phyloP scores from a whole-genome alignment of 2,888 invertebrate species.

The Agriopis marginaria region DNA sequence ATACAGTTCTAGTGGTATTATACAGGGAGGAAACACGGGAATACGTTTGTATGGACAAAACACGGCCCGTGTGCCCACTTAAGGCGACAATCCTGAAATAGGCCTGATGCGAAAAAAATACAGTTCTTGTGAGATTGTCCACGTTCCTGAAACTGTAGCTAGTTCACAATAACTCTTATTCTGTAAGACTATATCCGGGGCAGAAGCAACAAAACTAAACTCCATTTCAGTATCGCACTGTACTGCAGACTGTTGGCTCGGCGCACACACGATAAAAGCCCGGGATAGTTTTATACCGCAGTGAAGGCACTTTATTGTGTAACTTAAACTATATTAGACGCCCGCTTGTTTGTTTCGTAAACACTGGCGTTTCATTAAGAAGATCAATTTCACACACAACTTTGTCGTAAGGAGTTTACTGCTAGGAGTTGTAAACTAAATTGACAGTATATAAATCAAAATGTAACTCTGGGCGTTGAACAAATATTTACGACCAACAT shows the following conservation, averaged over 20 bases:
- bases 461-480: too few species aligned
- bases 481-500: too few species aligned
- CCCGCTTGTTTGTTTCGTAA: constrained; percentile 27
- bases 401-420: constrained; percentile 4
- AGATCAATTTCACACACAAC: constrained; percentile 17
- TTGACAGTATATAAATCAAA: too few species aligned
- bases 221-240: not conserved
- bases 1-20: too few species aligned
- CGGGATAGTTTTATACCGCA: constrained; percentile 28
- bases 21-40: too few species aligned
- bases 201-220: constrained; percentile 5
- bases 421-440: too few species aligned
- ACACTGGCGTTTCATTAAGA: constrained; percentile 23
- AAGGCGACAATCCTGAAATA: too few species aligned
- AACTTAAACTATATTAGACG: constrained; percentile 31
- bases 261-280: constrained; percentile 31
- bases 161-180: constrained; percentile 7
- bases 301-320: constrained; percentile 26
- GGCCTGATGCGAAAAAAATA: too few species aligned
- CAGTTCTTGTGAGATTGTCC: too few species aligned
- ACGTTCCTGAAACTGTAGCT: too few species aligned
- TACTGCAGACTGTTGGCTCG: constrained; percentile 19
- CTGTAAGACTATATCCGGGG: not conserved
- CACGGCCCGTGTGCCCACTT: too few species aligned
- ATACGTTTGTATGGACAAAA: too few species aligned